Conservation (phyloP, 2,797 vertebrate species). For the Emydoidea blandingii region DNA sequence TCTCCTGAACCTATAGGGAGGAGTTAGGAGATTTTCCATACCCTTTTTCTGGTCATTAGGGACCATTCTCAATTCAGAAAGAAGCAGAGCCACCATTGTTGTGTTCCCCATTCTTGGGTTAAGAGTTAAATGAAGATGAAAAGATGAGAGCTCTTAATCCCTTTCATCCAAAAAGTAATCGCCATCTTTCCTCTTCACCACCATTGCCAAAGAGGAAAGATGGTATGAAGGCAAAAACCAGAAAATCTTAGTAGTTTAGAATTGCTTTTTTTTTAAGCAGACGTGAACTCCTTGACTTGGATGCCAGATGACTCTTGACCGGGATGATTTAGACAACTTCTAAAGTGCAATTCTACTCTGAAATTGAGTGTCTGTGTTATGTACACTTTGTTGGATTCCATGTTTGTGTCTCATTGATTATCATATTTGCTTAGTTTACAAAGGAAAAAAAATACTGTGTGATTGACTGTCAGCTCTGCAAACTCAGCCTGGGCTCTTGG, state of each 20-base stretch:
- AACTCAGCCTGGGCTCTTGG: neutral
- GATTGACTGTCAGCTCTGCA: neutral
- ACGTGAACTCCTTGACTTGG: neutral
- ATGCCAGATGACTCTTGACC: neutral
- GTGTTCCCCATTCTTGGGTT: too few relatives aligned
- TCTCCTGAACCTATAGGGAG: neutral
- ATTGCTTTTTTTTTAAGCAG: neutral
- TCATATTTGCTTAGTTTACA: neutral
- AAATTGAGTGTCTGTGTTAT: neutral
- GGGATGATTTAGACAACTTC: neutral
- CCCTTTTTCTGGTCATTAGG: neutral
- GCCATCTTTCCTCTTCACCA: neutral
- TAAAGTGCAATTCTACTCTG: neutral
- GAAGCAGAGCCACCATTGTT: neutral
- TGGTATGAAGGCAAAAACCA: neutral
- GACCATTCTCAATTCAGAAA: neutral
- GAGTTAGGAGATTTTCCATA: neutral
- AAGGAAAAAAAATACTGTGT: neutral
- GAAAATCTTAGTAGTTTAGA: neutral
- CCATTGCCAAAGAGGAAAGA: neutral
- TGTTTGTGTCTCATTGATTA: neutral
- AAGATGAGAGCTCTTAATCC: neutral
- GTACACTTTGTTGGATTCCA: neutral
- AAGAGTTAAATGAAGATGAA: neutral
- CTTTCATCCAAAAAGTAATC: neutral